Conservation (phyloP, 2,888 invertebrate genomes). For the Pristionchus arcanus region DNA sequence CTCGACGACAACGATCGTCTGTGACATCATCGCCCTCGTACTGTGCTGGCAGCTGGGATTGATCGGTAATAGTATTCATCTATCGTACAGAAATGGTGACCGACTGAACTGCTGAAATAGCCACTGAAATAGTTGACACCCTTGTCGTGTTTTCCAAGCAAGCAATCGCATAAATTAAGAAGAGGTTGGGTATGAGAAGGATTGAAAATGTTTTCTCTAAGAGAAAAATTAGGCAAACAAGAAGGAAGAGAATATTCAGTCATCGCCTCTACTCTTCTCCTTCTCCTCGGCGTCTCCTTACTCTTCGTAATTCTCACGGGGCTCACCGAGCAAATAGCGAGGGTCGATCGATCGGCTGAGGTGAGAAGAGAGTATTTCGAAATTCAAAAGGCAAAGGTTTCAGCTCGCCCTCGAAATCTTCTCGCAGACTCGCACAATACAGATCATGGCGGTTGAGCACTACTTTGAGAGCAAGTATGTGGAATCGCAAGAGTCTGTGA, state of each 20-base stretch:
- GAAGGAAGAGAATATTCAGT: too few species aligned
- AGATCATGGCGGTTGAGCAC: slow-evolving; percentile 79
- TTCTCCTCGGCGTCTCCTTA: background rate
- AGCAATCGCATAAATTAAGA: too few species aligned
- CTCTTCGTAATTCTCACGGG: background rate
- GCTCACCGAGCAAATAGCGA: background rate
- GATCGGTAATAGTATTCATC: background rate
- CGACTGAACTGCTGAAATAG: too few species aligned
- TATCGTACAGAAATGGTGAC: too few species aligned
- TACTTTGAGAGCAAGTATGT: slow-evolving; percentile 77
- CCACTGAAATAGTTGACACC: too few species aligned
- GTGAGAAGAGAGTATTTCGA: background rate
- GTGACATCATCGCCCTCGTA: background rate
- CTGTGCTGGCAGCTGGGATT: background rate
- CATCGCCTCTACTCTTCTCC: too few species aligned
- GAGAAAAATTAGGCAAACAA: too few species aligned
- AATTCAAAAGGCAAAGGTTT: slow-evolving; percentile 2
- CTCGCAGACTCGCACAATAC: slow-evolving; percentile 80
- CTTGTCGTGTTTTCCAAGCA: too few species aligned
- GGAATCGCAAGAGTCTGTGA: slow-evolving; percentile 58
- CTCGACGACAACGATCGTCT: background rate
- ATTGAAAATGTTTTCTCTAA: too few species aligned
- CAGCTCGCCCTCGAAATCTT: slow-evolving; percentile 80
- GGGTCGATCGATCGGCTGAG: background rate
- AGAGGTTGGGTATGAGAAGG: too few species aligned